Base-by-base conservation (phyloP, 2,797 vertebrate species). In the Pseudochaenichthys georgianus region DNA sequence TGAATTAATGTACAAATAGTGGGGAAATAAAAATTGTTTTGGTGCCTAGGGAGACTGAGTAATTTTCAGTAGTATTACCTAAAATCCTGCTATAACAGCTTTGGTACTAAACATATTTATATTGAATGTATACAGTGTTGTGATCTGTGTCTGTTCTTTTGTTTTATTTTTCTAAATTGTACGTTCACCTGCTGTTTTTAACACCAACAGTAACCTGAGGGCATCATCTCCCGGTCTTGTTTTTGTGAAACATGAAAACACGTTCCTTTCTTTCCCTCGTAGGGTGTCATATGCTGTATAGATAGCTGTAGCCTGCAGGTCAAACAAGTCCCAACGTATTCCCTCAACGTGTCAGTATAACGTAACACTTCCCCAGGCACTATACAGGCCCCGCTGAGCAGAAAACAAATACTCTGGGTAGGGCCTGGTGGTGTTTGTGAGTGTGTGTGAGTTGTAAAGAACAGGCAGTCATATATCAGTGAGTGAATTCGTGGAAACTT, bases 271-370 rank as follows among this genome's bases (percentile, higher is more conserved):
- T 62, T 38, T 69, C 50, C 12, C 52, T 43, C 13, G 15, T 61
- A 38, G 45, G 79, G 71, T 69, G 66, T 77, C 58, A 63, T 81
- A 38, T 48, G 19, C 60, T 78, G 21, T 68, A 48, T 69, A 64
- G 48, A 80, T 81, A 79, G 55, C 78, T 38, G 34, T 38, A 38
- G 34, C 78, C 57, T 68, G 69, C 64, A 80, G 77, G 80, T 78
- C 28, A 34, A 78, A 87, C 91, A 87, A 85, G 93, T 81, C 75
- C 62, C 59, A 77, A 42, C 89, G 2, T 66, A 88, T 85, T 45
- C 64, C 75, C 9, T 47, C 46, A 66, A 48, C 41, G 74, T 75
- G 58, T 80, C 79, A 73, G 68, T 28, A 77, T 72, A 65, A 46
- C 85, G 88, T 91, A 68, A 65, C 83, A 81, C 69, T 55, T 72